A percentile compares a stretch with the other conserved stretches of the same genome.
Conservation (phyloP, 2,888 invertebrate species). For the Neuroscelio doddi region DNA sequence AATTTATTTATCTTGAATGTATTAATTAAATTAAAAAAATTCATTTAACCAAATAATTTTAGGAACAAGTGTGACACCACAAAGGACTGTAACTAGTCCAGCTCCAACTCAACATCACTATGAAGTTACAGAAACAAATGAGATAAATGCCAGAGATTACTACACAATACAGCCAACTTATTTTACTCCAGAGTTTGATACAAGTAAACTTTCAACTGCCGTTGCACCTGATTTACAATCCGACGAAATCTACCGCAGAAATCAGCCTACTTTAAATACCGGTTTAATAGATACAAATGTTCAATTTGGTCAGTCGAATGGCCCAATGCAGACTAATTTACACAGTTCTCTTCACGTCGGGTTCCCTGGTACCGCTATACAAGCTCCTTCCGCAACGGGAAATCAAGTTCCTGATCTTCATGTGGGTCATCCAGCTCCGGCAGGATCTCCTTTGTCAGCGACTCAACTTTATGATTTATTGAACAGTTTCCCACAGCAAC, state of each 20-base stretch:
- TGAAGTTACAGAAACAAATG: slow-evolving; percentile 64
- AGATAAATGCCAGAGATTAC: slow-evolving; percentile 52
- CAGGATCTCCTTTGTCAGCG: slow-evolving; percentile 60
- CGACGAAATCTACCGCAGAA: slow-evolving; percentile 58
- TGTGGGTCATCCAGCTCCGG: slow-evolving; percentile 60
- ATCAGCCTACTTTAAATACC: slow-evolving; percentile 51
- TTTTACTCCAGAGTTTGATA: slow-evolving; percentile 58
- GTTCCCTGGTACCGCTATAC: slow-evolving; percentile 52
- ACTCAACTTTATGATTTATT: slow-evolving; percentile 63
- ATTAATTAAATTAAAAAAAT: neutral
- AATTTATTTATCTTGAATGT: neutral
- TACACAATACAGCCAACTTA: slow-evolving; percentile 54
- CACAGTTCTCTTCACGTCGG: slow-evolving; percentile 65
- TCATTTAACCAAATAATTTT: neutral
- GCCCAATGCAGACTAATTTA: slow-evolving; percentile 64
- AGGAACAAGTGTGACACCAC: slow-evolving; percentile 31
- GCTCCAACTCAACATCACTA: slow-evolving; percentile 56
- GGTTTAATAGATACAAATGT: slow-evolving; percentile 48
- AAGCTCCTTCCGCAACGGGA: slow-evolving; percentile 50
- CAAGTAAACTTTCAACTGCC: slow-evolving; percentile 50
- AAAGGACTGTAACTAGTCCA: slow-evolving; percentile 28
- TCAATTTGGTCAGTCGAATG: slow-evolving; percentile 53
- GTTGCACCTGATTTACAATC: slow-evolving; percentile 54
- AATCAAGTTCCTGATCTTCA: slow-evolving; percentile 62
- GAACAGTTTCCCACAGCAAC: slow-evolving; percentile 62